Base-by-base conservation (phyloP, 2,113 vertebrate species). In the Urocynchramus pylzowi region DNA sequence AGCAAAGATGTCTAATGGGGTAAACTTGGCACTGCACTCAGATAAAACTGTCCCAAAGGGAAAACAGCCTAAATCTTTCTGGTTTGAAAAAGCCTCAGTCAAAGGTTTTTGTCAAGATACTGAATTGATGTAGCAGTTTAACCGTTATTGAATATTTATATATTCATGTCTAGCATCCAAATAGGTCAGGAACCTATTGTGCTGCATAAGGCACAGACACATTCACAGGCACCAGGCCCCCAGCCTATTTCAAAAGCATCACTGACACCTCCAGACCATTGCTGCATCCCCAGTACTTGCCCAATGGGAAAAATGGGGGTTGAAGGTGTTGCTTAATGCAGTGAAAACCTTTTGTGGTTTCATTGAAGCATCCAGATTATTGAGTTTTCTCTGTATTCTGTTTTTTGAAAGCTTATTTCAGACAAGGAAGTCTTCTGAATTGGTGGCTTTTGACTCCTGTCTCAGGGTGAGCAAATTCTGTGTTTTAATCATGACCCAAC, bases 101-200 rank as follows among this genome's bases (percentile, higher is more conserved):
- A 81, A 84, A 95, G 31, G 54, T 74, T 96, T 97, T 93, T 11
- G 7, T 91, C 39, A 85, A 92, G 92, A 69, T 70, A 65, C 2
- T 64, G 65, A 90, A 84, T n/a, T 81, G 89, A 89, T 87, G 41
- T 44, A 78, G 80, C 91, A 89, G 80, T 95, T 92, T 84, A 90
- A 85, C 57, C 1, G 3, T 75, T 92, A 86, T 67, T 95, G 92
- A 89, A 57, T 70, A 90, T 96, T 90, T 87, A 95, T 92, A 41
- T 93, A 74, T 84, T 92, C 88, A 42, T 74, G 54, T 64, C 30
- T 41, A 23, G 33, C 60, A 95, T 90, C n/a, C 83, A 93, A 74
- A 94, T 74, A 93, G 85, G 76, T 89, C 90, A 92, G 79, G 45
- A 70, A 63, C 80, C 47, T 54, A 24, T 63, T 92, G 92, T 79